Evolutionary conservation across 2,888 invertebrate genomes (phyloP).

Genomic region (Dilophus febrilis): DNA sequence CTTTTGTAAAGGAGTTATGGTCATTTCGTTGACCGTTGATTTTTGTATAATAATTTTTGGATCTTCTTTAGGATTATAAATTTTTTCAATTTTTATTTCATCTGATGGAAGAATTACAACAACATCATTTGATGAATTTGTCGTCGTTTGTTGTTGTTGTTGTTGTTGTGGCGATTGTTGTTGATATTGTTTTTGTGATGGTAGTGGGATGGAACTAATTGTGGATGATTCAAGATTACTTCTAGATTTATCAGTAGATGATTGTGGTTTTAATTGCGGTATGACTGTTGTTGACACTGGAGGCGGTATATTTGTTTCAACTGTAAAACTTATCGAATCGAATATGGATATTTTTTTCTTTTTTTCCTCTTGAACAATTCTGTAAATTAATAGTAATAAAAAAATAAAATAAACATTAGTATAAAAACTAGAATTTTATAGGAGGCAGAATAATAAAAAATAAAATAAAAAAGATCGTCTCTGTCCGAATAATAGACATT

Average conservation of each 20-base stretch:
- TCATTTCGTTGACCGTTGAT: slow-evolving; percentile 2
- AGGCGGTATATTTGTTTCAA: slow-evolving; percentile 31
- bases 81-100: neutral
- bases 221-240: too few relatives aligned
- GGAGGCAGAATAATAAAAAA: too few relatives aligned
- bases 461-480: too few relatives aligned
- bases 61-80: neutral
- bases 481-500: too few relatives aligned
- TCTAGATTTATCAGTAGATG: neutral
- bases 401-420: slow-evolving; percentile 1
- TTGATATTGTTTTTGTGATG: neutral
- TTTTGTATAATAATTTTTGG: neutral
- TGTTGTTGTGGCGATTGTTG: neutral
- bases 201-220: slow-evolving; percentile 10
- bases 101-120: neutral
- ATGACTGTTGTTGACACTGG: neutral
- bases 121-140: neutral
- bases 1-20: neutral
- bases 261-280: neutral
- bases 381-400: slow-evolving; percentile 10
- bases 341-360: slow-evolving; percentile 56
- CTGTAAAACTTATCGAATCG: slow-evolving; percentile 49
- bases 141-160: neutral
- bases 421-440: slow-evolving; percentile 18
- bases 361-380: slow-evolving; percentile 29